A percentile compares a stretch with the other conserved stretches of the same genome.
These are phyloP conservation scores for Gasterosteus aculeatus DNA, from an alignment of 2,113 vertebrate genomes.

Conservation along the genomic window DNA sequence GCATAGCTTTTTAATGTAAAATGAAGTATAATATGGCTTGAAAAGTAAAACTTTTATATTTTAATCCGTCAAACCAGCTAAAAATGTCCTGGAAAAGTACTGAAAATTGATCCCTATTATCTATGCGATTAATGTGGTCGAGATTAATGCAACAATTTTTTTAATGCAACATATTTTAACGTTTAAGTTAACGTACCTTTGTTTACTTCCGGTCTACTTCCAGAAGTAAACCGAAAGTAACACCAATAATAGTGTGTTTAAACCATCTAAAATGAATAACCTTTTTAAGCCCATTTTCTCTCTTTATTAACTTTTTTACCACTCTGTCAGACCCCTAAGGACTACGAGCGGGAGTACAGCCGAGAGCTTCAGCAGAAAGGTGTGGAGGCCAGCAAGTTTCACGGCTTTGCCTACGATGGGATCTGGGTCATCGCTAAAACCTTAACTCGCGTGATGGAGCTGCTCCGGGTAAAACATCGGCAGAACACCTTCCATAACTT, in stretches of 20 bases:
- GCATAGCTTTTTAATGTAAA: background rate
- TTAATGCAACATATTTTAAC: too few relatives aligned
- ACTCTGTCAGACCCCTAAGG: slow-evolving; percentile 89
- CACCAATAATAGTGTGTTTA: slow-evolving; percentile 5
- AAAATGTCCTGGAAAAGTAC: background rate
- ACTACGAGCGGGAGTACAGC: slow-evolving; percentile 95
- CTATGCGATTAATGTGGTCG: too few relatives aligned
- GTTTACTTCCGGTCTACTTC: too few relatives aligned
- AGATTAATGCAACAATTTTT: too few relatives aligned
- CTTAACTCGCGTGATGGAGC: slow-evolving; percentile 91
- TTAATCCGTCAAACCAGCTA: background rate
- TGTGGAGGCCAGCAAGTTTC: slow-evolving; percentile 96
- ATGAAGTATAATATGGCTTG: background rate
- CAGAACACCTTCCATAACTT: slow-evolving; percentile 92
- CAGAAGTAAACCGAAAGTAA: background rate
- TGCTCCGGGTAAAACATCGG: slow-evolving; percentile 86
- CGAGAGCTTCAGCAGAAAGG: slow-evolving; percentile 88
- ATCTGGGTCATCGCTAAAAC: slow-evolving; percentile 99
- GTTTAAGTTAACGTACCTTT: too few relatives aligned
- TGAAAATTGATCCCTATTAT: background rate
- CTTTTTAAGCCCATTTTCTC: background rate
- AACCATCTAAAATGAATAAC: background rate
- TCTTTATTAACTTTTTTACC: background rate
- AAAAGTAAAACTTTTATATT: background rate
- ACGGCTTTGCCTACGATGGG: slow-evolving; percentile 97